These are phyloP conservation scores for Clistopyga incitator DNA, from an alignment of 2,888 invertebrate species.

Conservation along the genomic window DNA sequence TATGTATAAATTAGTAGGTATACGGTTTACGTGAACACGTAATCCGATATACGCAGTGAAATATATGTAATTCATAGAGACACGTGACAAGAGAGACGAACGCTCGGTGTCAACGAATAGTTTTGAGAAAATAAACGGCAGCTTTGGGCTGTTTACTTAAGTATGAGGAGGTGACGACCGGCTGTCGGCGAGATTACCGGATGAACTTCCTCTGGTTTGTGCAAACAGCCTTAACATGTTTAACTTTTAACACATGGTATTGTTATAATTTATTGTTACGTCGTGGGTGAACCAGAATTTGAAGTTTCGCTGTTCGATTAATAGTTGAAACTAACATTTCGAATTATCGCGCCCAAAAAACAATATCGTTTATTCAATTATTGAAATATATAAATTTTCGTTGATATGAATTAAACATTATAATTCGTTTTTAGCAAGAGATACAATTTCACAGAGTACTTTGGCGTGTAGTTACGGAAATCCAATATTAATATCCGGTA, in stretches of 20 bases:
- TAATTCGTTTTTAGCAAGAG: no score
- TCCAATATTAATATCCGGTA: no score
- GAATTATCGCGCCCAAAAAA: no score
- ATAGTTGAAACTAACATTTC: no score
- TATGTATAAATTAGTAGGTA: slow-evolving; percentile 14
- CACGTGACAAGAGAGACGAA: slow-evolving; percentile 44
- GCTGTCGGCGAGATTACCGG: slow-evolving; percentile 52
- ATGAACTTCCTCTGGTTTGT: slow-evolving; percentile 32
- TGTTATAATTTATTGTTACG: neutral
- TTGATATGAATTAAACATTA: no score
- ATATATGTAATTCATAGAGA: slow-evolving; percentile 42
- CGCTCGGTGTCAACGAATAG: slow-evolving; percentile 20
- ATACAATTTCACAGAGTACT: no score
- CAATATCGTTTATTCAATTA: no score
- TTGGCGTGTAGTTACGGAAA: no score
- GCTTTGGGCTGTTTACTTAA: slow-evolving; percentile 30
- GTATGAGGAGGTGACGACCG: slow-evolving; percentile 18
- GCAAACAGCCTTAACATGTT: slow-evolving; percentile 7
- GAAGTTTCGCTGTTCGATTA: no score
- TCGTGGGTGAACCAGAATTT: neutral
- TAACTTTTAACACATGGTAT: neutral
- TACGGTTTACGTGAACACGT: slow-evolving; percentile 16
- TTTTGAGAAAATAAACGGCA: slow-evolving; percentile 41
- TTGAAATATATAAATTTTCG: no score
- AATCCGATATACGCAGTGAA: slow-evolving; percentile 41